These are phyloP conservation scores for Tachysurus fulvidraco DNA, from an alignment of 2,113 vertebrate species.

Conservation along the genomic window DNA sequence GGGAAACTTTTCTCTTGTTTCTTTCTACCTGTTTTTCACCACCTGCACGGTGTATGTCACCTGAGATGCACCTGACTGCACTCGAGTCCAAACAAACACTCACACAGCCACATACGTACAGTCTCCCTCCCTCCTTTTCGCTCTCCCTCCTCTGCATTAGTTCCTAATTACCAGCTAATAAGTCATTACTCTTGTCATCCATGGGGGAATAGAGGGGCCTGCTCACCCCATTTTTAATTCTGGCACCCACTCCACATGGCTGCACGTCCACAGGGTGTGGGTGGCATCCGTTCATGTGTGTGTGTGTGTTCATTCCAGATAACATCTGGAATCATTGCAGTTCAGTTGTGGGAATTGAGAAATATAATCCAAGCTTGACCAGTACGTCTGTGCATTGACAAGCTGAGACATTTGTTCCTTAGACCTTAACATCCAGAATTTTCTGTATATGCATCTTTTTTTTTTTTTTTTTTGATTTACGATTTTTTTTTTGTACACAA, in stretches of 20 bases:
- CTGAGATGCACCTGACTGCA: constrained; percentile 71
- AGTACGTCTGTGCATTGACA: neutral
- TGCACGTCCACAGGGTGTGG: constrained; percentile 26
- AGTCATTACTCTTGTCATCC: constrained; percentile 60
- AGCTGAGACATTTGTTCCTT: neutral
- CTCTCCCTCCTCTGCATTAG: constrained; percentile 56
- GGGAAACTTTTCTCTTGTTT: neutral
- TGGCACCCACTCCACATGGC: constrained; percentile 44
- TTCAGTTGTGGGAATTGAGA: neutral
- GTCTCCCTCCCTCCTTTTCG: constrained; percentile 55
- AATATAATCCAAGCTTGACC: neutral
- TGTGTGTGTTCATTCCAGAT: constrained; percentile 11
- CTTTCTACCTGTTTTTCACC: constrained; percentile 12
- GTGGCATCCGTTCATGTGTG: constrained; percentile 4
- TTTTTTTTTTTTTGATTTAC: neutral
- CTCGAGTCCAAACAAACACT: constrained; percentile 61
- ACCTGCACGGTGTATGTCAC: constrained; percentile 60
- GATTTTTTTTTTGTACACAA: no score
- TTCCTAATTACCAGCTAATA: constrained; percentile 70
- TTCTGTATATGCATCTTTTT: neutral
- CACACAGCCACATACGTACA: neutral
- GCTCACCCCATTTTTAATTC: constrained; percentile 65
- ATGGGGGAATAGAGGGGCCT: constrained; percentile 55
- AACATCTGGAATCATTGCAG: constrained; percentile 7
- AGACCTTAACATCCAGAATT: neutral